Base-by-base conservation (phyloP, 2,888 invertebrate species). In the Xylocampa areola region DNA sequence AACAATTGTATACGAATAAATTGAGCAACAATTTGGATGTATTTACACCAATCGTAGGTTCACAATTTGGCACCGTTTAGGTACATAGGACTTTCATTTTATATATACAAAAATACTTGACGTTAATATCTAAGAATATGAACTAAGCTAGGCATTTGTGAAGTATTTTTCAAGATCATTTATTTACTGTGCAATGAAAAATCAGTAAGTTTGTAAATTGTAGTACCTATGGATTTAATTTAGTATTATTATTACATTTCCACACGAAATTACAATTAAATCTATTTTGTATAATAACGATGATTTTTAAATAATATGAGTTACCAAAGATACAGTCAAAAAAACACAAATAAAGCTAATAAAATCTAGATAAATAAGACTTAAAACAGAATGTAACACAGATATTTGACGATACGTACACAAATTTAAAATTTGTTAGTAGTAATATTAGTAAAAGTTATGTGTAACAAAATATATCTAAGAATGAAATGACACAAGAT, bases 51-150 rank as follows among this genome's bases (percentile, higher is more conserved):
- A 86, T 80, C 50, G 50, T 53, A 57, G 48, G 40, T 47, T 63
- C 19, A 51, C 45, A 78, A 82, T 83, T 91, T 91, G 91, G 92
- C 92, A 89, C 91, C 92, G 79, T 69, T 88, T 88, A 92, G 92
- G 92, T 92, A 92, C 92, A 86, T 85, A 76, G 86, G 90, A 89
- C 88, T 87, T 85, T 73, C 53, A 54, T 68, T 79, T 73, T 71
- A 80, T 84, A 85, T 88, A 69, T 85, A 87, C 86, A 89, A 76
- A 79, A 67, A 67, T 82, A 76, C 61, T 68, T 73, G 72, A 49
- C 57, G 60, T 52, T 62, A 59, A 43, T 8, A 57, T 53, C 52
- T 66, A 68, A 14, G 25, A 63, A 54, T 62, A 54, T 39, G 27
- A 62, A 23, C 52, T 60, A 69, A 54, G 37, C 10, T 27, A 17